phyloP scores from a whole-genome alignment of 2,113 vertebrate species.

The Microcebus lehilahytsara region DNA sequence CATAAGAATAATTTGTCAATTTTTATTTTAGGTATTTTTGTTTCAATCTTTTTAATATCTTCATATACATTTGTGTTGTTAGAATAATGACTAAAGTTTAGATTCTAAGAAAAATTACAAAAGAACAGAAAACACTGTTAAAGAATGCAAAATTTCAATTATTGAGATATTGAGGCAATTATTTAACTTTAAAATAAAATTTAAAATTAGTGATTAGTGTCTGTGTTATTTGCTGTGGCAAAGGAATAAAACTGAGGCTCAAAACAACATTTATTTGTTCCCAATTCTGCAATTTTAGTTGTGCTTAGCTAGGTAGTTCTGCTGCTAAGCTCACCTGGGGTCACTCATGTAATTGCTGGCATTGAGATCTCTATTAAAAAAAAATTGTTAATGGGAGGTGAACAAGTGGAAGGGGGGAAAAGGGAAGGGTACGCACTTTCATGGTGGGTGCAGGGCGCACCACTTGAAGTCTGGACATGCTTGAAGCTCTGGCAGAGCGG shows the following conservation, averaged over 20 bases:
- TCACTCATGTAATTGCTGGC: neutral
- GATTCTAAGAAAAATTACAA: neutral
- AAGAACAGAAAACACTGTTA: neutral
- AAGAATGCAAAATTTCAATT: neutral
- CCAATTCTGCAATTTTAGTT: neutral
- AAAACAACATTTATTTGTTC: neutral
- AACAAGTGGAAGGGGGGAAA: too few species aligned
- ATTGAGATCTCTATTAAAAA: neutral
- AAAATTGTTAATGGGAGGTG: too few species aligned
- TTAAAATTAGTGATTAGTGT: neutral
- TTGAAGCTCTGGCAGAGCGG: too few species aligned
- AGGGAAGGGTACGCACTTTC: too few species aligned
- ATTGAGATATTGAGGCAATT: neutral
- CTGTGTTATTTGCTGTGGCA: neutral
- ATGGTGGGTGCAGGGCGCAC: too few species aligned
- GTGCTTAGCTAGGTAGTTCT: neutral
- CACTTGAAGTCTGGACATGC: too few species aligned
- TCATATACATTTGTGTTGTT: neutral
- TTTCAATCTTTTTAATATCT: neutral
- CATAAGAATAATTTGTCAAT: neutral
- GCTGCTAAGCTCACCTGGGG: neutral
- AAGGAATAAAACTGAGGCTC: neutral
- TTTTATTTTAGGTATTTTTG: neutral
- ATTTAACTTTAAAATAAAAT: conserved; percentile 9
- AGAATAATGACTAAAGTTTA: neutral